A percentile compares a stretch with the other conserved stretches of the same genome.
phyloP scores from a whole-genome alignment of 1,140 invertebrate species.

The Achatina immaculata region DNA sequence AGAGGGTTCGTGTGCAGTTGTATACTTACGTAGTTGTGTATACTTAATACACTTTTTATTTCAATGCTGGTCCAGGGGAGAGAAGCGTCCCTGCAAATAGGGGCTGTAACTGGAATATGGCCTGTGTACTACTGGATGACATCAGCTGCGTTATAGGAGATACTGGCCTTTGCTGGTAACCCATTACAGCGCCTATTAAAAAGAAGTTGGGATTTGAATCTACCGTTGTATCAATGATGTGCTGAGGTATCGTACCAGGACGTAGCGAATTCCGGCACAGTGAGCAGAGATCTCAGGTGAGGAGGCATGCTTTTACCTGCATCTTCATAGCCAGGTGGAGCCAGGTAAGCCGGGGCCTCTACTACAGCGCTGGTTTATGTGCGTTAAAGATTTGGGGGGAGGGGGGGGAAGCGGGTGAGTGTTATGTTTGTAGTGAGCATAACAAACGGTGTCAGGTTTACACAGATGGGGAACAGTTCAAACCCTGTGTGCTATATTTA shows the following conservation, averaged over 20 bases:
- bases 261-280: background rate
- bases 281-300: background rate
- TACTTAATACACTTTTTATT: too few relatives aligned
- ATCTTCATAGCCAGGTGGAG: background rate
- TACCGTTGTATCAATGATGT: background rate
- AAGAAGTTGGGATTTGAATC: background rate
- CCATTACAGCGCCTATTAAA: background rate
- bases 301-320: background rate
- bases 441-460: slow-evolving; percentile 6
- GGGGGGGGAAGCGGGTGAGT: background rate
- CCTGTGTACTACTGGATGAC: too few relatives aligned
- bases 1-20: too few relatives aligned
- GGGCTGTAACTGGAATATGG: too few relatives aligned
- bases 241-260: background rate
- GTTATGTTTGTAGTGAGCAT: background rate
- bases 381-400: too few relatives aligned
- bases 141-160: too few relatives aligned
- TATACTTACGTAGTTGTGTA: too few relatives aligned
- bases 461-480: slow-evolving; percentile 4
- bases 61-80: too few relatives aligned
- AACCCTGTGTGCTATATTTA: background rate
- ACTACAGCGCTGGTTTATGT: background rate
- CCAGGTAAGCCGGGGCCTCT: background rate
- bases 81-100: too few relatives aligned
- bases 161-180: too few relatives aligned